Base-by-base conservation (phyloP, 2,797 vertebrate genomes). In the Sebastes iracundus region DNA sequence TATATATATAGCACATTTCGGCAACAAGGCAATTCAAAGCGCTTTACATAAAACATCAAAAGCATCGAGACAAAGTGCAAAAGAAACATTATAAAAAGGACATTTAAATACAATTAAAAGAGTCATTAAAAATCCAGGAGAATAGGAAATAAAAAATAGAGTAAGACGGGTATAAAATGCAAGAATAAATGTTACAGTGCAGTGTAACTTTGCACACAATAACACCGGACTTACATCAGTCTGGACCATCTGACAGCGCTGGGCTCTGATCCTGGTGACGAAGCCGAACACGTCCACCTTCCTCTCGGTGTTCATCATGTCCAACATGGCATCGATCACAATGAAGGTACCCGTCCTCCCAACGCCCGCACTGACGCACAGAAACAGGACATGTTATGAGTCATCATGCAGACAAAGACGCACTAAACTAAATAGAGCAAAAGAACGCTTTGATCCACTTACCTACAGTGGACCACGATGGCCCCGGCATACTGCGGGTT, bases 211-310 rank as follows among this genome's bases (percentile, higher is more conserved):
- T 49, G 46, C 46, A 38, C 32, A 32, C 32, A 32, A 32, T 32
- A 42, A 6, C 63, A 10, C 2, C 0, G n/a, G 32, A 87, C 98
- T 96, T 86, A 99, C 98, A 49, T 99, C 98, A 1, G 98, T 99
- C 90, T 99, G 98, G 83, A 99, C 98, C 98, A 99, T 99, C 96
- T 99, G 98, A 94, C 98, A 99, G 89, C 98, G 97, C 90, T 99
- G 98, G 23, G 98, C 98, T 77, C 98, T 93, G 93, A 99, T 99
- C 30, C 98, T 96, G 67, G 98, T 98, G 72, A 99, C 98, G 4
- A 99, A 99, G 71, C 98, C 98, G 5, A 98, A 99, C 14, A 99
- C 98, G 0, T 99, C 98, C 84, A 99, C 98, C 92, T 99, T 99
- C 92, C 95, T 96, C 94, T 99, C 97, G 0, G 95, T 49, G 0